A percentile compares a stretch with the other conserved stretches of the same genome.
phyloP scores from a whole-genome alignment of 2,113 vertebrate genomes.

The Vidua chalybeata region DNA sequence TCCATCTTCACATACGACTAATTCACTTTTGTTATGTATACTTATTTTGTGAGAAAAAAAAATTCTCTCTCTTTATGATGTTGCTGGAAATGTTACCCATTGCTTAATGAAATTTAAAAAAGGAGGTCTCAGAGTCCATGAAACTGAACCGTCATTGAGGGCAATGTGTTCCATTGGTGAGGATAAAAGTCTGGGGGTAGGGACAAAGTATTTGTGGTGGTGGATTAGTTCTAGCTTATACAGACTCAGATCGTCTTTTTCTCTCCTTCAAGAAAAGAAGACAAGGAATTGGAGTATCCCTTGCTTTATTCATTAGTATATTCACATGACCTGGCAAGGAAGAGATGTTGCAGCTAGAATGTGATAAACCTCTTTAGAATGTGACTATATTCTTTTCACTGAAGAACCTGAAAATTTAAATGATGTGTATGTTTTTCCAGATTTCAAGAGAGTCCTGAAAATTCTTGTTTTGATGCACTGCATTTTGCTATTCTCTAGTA shows the following conservation, averaged over 20 bases:
- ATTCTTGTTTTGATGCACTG: background rate
- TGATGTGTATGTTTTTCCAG: background rate
- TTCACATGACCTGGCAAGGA: background rate
- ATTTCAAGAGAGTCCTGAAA: background rate
- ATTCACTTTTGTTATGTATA: background rate
- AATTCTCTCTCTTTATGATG: background rate
- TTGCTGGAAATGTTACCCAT: background rate
- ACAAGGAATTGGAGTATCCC: background rate
- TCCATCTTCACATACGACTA: background rate
- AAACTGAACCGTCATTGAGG: background rate
- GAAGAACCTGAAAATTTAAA: background rate
- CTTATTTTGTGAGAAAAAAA: background rate
- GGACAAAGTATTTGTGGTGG: background rate
- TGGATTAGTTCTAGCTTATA: background rate
- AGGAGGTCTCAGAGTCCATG: background rate
- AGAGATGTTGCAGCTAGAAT: background rate
- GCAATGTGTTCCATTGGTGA: background rate
- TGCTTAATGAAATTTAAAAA: background rate
- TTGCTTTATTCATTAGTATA: background rate
- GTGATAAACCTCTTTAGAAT: background rate
- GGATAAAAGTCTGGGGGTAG: background rate
- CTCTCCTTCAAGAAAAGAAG: background rate
- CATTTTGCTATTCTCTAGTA: background rate
- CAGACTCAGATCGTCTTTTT: background rate
- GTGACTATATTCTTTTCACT: background rate